Evolutionary conservation across 2,797 vertebrate species (phyloP).

Genomic region (Paratrypauchen microcephalus): DNA sequence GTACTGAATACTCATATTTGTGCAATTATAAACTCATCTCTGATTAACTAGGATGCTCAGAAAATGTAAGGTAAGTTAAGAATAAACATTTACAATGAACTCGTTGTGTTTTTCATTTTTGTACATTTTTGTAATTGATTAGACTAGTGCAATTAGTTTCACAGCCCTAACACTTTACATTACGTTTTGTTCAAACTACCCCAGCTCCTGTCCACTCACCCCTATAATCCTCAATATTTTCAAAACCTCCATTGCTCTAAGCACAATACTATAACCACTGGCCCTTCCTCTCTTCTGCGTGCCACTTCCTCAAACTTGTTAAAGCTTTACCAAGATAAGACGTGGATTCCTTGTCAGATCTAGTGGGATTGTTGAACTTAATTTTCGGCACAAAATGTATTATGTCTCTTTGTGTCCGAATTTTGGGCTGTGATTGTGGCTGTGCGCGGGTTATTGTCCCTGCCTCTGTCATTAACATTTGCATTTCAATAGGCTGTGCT

Average conservation of each 20-base stretch:
- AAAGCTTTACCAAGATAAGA: constrained; percentile 13
- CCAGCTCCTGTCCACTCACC: not conserved
- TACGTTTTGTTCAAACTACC: not conserved
- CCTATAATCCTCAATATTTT: not conserved
- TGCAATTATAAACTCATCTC: too few relatives aligned
- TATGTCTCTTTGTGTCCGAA: constrained; percentile 33
- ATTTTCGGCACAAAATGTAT: constrained; percentile 32
- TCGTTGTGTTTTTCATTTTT: too few relatives aligned
- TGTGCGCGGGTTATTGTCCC: constrained; percentile 48
- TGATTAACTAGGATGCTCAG: too few relatives aligned
- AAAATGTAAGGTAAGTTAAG: too few relatives aligned
- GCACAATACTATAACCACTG: too few relatives aligned
- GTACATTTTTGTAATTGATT: too few relatives aligned
- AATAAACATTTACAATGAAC: too few relatives aligned
- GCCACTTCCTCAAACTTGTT: constrained; percentile 4
- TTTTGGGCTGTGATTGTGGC: constrained; percentile 32
- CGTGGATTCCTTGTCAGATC: constrained; percentile 21
- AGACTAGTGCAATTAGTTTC: not conserved
- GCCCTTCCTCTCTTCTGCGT: not conserved
- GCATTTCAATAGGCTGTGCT: constrained; percentile 61
- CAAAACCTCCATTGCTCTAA: too few relatives aligned
- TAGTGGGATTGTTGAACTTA: constrained; percentile 27
- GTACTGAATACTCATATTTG: too few relatives aligned
- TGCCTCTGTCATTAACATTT: constrained; percentile 63
- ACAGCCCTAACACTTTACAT: not conserved